These are phyloP conservation scores for Chelon auratus DNA, from an alignment of 2,797 vertebrate species.

Conservation along the genomic window DNA sequence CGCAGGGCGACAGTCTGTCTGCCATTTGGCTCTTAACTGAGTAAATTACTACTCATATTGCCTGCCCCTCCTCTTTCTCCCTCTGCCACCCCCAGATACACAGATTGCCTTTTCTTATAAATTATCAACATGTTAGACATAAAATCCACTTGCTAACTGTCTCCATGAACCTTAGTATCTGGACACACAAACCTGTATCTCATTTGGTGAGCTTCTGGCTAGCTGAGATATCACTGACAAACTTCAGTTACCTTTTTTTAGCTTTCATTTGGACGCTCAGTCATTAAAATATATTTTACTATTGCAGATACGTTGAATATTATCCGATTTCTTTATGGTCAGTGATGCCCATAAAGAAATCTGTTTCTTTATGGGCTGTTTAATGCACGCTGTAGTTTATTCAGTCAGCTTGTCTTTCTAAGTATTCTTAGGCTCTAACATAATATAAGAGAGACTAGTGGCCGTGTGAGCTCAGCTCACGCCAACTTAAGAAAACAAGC, in stretches of 20 bases:
- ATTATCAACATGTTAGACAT: constrained; percentile 81
- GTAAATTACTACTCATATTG: constrained; percentile 89
- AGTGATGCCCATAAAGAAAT: no score
- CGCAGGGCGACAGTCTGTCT: constrained; percentile 95
- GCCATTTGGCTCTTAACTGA: constrained; percentile 94
- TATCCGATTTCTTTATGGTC: no score
- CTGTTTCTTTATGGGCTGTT: no score
- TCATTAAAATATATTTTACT: no score
- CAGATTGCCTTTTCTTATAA: constrained; percentile 81
- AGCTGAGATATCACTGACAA: constrained; percentile 12
- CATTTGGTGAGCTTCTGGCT: constrained; percentile 47
- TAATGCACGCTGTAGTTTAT: no score
- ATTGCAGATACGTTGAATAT: no score
- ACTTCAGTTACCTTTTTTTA: constrained; percentile 17
- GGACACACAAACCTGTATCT: constrained; percentile 44
- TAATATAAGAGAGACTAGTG: neutral
- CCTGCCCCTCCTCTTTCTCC: constrained; percentile 68
- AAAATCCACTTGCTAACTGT: constrained; percentile 76
- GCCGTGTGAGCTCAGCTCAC: no score
- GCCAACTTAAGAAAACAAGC: neutral
- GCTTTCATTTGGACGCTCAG: neutral
- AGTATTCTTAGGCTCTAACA: neutral
- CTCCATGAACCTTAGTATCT: constrained; percentile 54
- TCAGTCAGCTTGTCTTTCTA: neutral
- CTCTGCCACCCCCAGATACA: constrained; percentile 76